phyloP scores from a whole-genome alignment of 2,797 vertebrate species.

The Loris lydekkerianus region DNA sequence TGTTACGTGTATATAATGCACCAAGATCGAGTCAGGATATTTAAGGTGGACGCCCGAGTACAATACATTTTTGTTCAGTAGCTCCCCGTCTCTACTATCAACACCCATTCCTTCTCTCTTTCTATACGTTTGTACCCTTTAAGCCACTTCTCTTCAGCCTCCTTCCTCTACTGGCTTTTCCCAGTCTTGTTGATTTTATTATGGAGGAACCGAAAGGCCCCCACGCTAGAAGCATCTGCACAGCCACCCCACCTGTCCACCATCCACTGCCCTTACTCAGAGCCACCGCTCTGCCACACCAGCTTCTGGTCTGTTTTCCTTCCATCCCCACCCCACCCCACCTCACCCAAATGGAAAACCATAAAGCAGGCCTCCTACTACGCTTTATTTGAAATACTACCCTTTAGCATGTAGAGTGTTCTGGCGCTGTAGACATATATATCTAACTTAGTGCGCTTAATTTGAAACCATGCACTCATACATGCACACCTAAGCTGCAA shows the following conservation, averaged over 20 bases:
- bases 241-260: not conserved
- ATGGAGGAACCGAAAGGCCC: not conserved
- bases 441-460: accelerated
- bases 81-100: not conserved
- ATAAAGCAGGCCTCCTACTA: not conserved
- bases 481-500: not conserved
- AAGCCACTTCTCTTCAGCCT: not conserved
- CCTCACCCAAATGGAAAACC: not conserved
- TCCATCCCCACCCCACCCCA: accelerated
- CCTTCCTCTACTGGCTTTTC: not conserved
- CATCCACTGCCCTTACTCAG: not conserved
- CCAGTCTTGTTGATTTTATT: not conserved
- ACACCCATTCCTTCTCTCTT: not conserved
- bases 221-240: accelerated
- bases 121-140: not conserved
- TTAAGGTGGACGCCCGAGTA: not conserved
- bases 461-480: not conserved
- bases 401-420: accelerated
- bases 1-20: not conserved
- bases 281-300: not conserved
- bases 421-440: accelerated
- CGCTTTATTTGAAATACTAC: not conserved
- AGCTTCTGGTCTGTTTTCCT: accelerated
- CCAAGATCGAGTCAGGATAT: not conserved
- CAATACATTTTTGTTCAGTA: not conserved